A percentile compares a stretch with the other conserved stretches of the same genome.
These are phyloP conservation scores for Sphaerophoria taeniata DNA, from an alignment of 2,888 invertebrate species.

Conservation along the genomic window DNA sequence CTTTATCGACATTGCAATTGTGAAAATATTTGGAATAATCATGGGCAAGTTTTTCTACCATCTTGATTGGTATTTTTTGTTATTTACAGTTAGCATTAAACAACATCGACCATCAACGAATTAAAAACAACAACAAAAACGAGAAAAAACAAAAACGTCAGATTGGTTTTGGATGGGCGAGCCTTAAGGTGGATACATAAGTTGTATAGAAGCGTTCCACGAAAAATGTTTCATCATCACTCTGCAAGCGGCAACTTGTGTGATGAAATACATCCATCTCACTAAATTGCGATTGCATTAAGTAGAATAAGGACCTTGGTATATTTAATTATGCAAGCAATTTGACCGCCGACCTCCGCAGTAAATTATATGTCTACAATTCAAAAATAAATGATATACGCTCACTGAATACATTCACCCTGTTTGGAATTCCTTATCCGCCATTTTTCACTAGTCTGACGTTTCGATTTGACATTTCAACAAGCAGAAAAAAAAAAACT, in stretches of 20 bases:
- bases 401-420: neutral
- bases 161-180: too few relatives aligned
- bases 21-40: constrained; percentile 85
- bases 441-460: neutral
- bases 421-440: neutral
- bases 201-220: too few relatives aligned
- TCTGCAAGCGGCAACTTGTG: too few relatives aligned
- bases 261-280: too few relatives aligned
- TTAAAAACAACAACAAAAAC: constrained; percentile 4
- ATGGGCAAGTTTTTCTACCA: constrained; percentile 78
- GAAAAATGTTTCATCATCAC: too few relatives aligned
- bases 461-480: constrained; percentile 5
- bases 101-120: neutral
- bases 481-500: constrained; percentile 9
- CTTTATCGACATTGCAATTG: constrained; percentile 84
- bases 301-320: too few relatives aligned
- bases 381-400: too few relatives aligned
- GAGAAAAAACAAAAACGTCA: neutral
- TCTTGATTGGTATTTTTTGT: constrained; percentile 19
- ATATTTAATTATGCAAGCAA: too few relatives aligned
- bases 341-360: too few relatives aligned
- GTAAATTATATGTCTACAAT: too few relatives aligned
- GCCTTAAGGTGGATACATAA: too few relatives aligned
- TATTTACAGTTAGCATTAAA: constrained; percentile 8
- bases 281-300: too few relatives aligned